Evolutionary conservation across 2,113 vertebrate genomes (phyloP).

Genomic region (Apodemus sylvaticus): DNA sequence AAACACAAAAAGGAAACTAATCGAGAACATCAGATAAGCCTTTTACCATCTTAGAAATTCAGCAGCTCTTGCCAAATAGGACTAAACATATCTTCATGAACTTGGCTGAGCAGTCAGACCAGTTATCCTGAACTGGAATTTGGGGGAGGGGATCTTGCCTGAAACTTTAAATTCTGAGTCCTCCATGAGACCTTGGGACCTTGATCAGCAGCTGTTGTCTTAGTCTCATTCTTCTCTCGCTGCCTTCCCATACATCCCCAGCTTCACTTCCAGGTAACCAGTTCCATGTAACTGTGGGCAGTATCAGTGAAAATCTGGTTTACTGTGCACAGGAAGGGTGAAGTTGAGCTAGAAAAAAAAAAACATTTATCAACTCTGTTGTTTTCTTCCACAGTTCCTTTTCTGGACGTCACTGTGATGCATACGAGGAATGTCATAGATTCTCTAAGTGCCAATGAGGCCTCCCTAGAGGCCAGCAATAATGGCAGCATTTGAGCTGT

Average conservation of each 20-base stretch:
- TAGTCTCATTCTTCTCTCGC: too few species aligned
- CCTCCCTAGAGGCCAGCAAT: constrained; percentile 44
- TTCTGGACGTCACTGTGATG: constrained; percentile 44
- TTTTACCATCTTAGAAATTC: neutral
- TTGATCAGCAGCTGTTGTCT: too few species aligned
- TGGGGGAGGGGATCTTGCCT: too few species aligned
- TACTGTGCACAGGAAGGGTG: neutral
- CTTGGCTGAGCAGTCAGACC: neutral
- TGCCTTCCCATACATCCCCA: too few species aligned
- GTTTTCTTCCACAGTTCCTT: constrained; percentile 45
- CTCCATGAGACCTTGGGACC: too few species aligned
- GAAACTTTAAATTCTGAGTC: too few species aligned
- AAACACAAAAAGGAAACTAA: neutral
- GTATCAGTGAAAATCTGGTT: neutral
- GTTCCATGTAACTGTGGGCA: too few species aligned
- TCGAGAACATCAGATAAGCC: neutral
- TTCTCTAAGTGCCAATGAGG: constrained; percentile 44
- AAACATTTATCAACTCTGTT: neutral
- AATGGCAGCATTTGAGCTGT: constrained; percentile 56
- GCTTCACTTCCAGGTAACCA: too few species aligned
- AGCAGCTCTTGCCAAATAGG: neutral
- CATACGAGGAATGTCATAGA: neutral
- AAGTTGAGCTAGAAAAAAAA: neutral
- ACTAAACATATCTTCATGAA: neutral
- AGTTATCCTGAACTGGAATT: too few species aligned